phyloP scores from a whole-genome alignment of 2,888 invertebrate genomes.

The Apotomis capreana region DNA sequence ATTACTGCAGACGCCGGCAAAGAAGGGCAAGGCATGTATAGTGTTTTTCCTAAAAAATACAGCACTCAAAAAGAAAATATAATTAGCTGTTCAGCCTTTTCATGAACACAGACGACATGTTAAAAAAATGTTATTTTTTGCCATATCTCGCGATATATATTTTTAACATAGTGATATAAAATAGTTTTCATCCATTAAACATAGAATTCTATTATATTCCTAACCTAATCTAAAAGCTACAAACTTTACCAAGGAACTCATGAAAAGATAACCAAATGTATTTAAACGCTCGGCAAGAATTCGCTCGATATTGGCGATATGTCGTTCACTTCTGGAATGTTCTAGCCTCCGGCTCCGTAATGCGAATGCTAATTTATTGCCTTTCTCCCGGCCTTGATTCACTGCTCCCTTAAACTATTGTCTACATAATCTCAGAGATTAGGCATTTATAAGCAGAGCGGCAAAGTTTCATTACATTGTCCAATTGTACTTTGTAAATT shows the following conservation, averaged over 20 bases:
- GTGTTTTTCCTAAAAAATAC: too few relatives aligned
- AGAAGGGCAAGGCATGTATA: too few relatives aligned
- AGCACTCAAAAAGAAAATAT: too few relatives aligned
- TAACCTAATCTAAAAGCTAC: too few relatives aligned
- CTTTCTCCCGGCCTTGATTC: conserved; percentile 48
- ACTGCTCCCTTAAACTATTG: conserved; percentile 47
- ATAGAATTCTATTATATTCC: too few relatives aligned
- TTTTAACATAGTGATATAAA: too few relatives aligned
- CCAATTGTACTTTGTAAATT: conserved; percentile 24
- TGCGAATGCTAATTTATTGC: conserved; percentile 51
- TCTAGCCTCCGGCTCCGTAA: conserved; percentile 45
- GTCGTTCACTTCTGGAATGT: conserved; percentile 45
- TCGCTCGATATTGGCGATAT: conserved; percentile 41
- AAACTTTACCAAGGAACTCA: background rate
- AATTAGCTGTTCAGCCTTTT: too few relatives aligned
- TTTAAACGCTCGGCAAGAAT: conserved; percentile 26
- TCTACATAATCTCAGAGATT: conserved; percentile 40
- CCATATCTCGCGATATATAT: too few relatives aligned
- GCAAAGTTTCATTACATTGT: conserved; percentile 25
- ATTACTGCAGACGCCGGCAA: too few relatives aligned
- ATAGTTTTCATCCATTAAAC: too few relatives aligned
- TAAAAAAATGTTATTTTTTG: too few relatives aligned
- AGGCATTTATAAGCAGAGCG: conserved; percentile 36
- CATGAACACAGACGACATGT: too few relatives aligned
- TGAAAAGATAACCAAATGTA: background rate